These are phyloP conservation scores for Lycorma delicatula DNA, from an alignment of 1,140 invertebrate genomes.

Conservation along the genomic window DNA sequence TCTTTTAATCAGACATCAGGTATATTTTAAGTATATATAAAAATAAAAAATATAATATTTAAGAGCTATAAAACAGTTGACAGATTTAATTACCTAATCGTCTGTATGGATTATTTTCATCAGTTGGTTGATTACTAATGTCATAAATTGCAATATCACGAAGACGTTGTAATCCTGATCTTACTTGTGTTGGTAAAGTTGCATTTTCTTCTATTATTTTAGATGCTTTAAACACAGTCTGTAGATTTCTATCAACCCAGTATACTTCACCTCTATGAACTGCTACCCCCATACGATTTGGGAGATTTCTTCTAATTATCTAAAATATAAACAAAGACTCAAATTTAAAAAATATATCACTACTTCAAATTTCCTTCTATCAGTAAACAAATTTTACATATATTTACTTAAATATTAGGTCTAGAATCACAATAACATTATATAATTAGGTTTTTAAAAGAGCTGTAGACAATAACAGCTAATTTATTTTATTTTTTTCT, in stretches of 20 bases:
- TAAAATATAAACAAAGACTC: slow-evolving; percentile 28
- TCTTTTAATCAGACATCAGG: too few relatives aligned
- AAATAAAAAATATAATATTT: too few relatives aligned
- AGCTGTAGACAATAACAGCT: too few relatives aligned
- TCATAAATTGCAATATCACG: slow-evolving; percentile 88
- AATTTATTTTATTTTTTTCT: too few relatives aligned
- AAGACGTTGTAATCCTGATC: slow-evolving; percentile 74
- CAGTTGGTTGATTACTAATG: slow-evolving; percentile 71
- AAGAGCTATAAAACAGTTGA: too few relatives aligned
- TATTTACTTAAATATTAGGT: too few relatives aligned
- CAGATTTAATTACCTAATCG: slow-evolving; percentile 39
- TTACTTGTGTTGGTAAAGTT: slow-evolving; percentile 47
- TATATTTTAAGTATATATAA: too few relatives aligned
- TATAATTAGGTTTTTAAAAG: too few relatives aligned
- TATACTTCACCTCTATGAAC: slow-evolving; percentile 77
- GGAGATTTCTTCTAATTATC: slow-evolving; percentile 78
- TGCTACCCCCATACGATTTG: slow-evolving; percentile 91
- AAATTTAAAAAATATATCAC: too few relatives aligned
- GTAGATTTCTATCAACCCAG: slow-evolving; percentile 93
- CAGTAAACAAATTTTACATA: too few relatives aligned
- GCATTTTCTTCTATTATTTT: slow-evolving; percentile 66
- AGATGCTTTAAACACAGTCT: slow-evolving; percentile 76
- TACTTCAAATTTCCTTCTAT: too few relatives aligned
- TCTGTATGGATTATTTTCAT: slow-evolving; percentile 69
- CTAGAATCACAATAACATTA: too few relatives aligned